These are phyloP conservation scores for Oryzias woworae DNA, from an alignment of 2,113 vertebrate species.

Conservation along the genomic window DNA sequence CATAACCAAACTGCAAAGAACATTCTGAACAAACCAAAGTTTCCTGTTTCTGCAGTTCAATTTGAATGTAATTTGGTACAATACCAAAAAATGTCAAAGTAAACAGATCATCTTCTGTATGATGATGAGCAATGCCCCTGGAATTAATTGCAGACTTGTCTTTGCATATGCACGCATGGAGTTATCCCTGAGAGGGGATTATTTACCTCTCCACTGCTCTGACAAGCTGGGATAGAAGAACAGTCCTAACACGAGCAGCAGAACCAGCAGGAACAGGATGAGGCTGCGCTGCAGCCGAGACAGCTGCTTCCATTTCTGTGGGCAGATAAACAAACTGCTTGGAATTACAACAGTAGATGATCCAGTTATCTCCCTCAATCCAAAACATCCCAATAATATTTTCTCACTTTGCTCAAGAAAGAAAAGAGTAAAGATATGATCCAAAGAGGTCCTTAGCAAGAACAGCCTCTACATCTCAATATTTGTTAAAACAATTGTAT, in stretches of 20 bases:
- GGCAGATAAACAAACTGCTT: constrained; percentile 32
- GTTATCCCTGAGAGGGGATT: neutral
- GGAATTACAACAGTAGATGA: neutral
- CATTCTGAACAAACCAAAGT: no score
- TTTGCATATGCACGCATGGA: neutral
- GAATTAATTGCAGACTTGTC: constrained; percentile 1
- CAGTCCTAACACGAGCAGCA: constrained; percentile 82
- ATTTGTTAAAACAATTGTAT: neutral
- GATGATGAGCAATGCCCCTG: constrained; percentile 1
- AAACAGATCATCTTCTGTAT: neutral
- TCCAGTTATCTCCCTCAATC: neutral
- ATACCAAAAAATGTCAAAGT: no score
- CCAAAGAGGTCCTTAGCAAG: no score
- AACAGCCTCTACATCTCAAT: no score
- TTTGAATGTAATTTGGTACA: no score
- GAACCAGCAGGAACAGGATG: constrained; percentile 82
- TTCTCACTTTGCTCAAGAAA: no score
- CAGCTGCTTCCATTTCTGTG: constrained; percentile 96
- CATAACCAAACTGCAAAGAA: no score
- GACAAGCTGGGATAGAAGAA: constrained; percentile 78
- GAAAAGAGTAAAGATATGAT: no score
- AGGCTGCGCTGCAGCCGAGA: constrained; percentile 89
- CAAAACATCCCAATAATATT: no score
- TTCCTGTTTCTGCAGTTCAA: no score
- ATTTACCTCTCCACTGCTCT: constrained; percentile 83